phyloP scores from a whole-genome alignment of 2,797 vertebrate species.

The Picus viridis region DNA sequence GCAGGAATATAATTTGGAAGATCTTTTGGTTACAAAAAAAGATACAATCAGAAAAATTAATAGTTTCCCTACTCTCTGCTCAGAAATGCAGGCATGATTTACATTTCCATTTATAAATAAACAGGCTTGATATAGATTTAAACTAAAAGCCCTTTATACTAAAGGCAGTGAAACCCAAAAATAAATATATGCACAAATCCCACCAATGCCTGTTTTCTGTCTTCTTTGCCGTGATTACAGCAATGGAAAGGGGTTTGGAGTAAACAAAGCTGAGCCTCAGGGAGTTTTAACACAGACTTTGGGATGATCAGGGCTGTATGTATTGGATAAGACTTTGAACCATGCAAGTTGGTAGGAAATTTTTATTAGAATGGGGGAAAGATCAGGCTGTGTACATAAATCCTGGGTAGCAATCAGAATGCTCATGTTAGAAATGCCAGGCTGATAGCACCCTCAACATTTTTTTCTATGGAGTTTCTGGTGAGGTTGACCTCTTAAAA shows the following conservation, averaged over 20 bases:
- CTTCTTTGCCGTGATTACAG: neutral
- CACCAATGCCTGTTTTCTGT: neutral
- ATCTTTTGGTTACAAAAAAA: neutral
- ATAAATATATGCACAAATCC: neutral
- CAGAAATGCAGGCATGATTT: neutral
- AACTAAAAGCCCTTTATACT: neutral
- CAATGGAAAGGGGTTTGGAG: neutral
- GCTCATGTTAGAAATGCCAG: neutral
- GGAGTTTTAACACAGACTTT: neutral
- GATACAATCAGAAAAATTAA: neutral
- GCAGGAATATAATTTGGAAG: neutral
- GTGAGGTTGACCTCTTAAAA: constrained; percentile 88
- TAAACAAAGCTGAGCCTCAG: neutral
- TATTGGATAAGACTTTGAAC: neutral
- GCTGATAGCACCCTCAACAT: constrained; percentile 77
- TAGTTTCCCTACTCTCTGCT: neutral
- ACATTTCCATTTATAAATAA: neutral
- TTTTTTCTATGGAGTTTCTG: constrained; percentile 82
- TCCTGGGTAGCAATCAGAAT: neutral
- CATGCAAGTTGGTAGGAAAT: neutral
- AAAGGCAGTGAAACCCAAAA: neutral
- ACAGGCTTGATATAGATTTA: neutral
- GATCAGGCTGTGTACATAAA: neutral
- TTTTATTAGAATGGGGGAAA: neutral
- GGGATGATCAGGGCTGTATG: neutral